Evolutionary conservation across 2,888 invertebrate species (phyloP), one percentile per base, ranked within the genome.

Genomic region (Marronus borbonicus): DNA sequence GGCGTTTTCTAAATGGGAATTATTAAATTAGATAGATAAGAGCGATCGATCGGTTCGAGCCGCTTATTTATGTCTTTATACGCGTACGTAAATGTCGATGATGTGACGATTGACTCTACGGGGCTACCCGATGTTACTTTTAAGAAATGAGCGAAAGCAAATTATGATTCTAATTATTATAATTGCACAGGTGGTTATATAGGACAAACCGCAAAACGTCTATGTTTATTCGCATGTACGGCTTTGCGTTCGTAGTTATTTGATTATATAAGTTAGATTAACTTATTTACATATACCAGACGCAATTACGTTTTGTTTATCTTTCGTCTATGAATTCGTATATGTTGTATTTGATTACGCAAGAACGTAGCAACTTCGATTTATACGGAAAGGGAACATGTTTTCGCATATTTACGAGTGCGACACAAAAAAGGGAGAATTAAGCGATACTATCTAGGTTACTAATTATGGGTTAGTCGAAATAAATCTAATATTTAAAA

Each of bases 161-260:
- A 74, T 49, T 74, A 60, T 74, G 72, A 74, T 74, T 74, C 72
- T 74, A 74, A 74, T 74, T 74, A 74, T 74, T 74, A 74, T 74
- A 74, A 74, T 74, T 74, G 72, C 60, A 60, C 60, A 60, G 72
- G 72, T 44, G 72, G 58, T 74, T 74, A 74, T 74, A 74, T 74
- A 74, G 72, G 72, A 60, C 72, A 74, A 60, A 62, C 72, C 72
- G 24, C 62, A 74, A 74, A 74, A 60, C 49, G 58, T 60, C 44
- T 74, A 49, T 28, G 60, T 52, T 31, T 60, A 44, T 36, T 24
- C 65, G 39, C 20, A 58, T 68, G 50, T 68, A 28, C 36, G 44
- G 60, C 44, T 60, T 74, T 74, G 44, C 44, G 44, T 74, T 74
- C 60, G 60, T n/a, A 60, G 60, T 60, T 72, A 58, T 74, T 58